phyloP scores from a whole-genome alignment of 2,888 invertebrate genomes.

The Stenodema calcarata region DNA sequence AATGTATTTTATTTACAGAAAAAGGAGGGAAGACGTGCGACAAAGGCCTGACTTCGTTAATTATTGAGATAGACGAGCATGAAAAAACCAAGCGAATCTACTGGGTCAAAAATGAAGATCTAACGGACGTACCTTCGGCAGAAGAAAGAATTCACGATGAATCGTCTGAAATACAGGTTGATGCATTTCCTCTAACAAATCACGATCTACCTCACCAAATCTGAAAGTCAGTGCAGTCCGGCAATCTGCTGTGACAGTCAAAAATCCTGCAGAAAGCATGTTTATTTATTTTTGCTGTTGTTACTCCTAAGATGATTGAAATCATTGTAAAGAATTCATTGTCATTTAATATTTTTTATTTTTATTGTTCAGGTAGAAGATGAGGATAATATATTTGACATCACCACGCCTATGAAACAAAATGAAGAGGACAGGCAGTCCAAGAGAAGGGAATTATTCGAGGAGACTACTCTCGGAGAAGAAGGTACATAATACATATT shows the following conservation, averaged over 20 bases:
- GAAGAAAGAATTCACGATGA: not conserved
- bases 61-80: conserved; percentile 5
- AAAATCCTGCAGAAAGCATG: too few species aligned
- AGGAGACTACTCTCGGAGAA: not conserved
- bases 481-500: too few species aligned
- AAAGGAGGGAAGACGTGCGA: not conserved
- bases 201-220: too few species aligned
- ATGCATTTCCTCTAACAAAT: not conserved
- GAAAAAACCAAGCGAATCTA: not conserved
- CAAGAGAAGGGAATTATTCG: not conserved
- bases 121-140: not conserved
- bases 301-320: too few species aligned
- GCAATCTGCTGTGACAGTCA: too few species aligned
- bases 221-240: too few species aligned
- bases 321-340: too few species aligned
- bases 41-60: not conserved
- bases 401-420: not conserved
- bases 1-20: not conserved
- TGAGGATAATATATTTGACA: not conserved
- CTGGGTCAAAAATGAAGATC: not conserved
- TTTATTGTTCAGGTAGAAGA: not conserved
- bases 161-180: not conserved
- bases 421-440: not conserved
- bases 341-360: not conserved
- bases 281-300: too few species aligned